Base-by-base conservation (phyloP, 35 echinoderm and acorn worm genomes). In the Hemicentrotus pulcherrimus region DNA sequence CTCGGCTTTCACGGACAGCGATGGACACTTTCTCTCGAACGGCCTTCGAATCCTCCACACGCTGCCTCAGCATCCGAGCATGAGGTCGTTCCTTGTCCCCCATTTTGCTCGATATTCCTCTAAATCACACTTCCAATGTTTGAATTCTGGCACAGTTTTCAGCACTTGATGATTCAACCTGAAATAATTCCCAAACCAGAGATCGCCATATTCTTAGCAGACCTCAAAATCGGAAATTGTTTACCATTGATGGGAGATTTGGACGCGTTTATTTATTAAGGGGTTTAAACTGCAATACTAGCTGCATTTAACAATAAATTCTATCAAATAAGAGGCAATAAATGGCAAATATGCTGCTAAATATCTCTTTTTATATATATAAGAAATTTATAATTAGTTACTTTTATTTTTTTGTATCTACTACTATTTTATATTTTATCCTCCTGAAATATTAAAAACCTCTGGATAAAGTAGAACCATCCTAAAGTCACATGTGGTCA, bases 11-110 rank as follows among this genome's bases (percentile, higher is more conserved):
- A 18, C 97, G 97, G 15, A 98, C 97, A 46, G 97, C 97, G 31
- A 96, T 91, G 4, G 97, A 98, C 28, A 98, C 97, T 48, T 96
- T 98, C 70, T 98, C 97, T 92, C 97, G 91, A 31, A 98, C 96
- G 31, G 91, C 94, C 41, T 94, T 91, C 60, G 97, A 92, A 31
- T 94, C 95, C 58, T 91, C 95, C 10, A 47, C 32, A 46, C 59
- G 65, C 65, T 58, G 31, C 31, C 95, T 19, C 18, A 95, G 95
- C 95, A 95, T 95, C 95, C 95, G 88, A 32, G 47, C 95, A 92
- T 95, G 95, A 91, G 95, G 89, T 88, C 95, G 47, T 47, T 95
- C 95, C 89, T 70, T 93, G 48, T 93, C 91, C 91, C 91, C 91
- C 91, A 93, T 93, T 32, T 47, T 90, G 88, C 88, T 22, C 31